Conservation (phyloP, 2,797 vertebrate genomes). For the Champsocephalus esox region DNA sequence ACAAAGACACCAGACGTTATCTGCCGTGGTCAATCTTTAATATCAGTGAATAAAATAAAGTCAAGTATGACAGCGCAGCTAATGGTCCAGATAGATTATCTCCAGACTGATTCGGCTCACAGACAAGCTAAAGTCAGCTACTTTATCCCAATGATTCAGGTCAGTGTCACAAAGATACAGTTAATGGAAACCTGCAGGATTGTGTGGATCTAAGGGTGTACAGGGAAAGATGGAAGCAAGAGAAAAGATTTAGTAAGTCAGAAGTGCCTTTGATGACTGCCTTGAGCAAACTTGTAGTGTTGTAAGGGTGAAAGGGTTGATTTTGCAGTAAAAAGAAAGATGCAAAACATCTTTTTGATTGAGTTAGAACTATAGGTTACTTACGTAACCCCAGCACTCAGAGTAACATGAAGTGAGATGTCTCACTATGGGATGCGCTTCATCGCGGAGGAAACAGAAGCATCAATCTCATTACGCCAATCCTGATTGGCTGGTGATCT, state of each 20-base stretch:
- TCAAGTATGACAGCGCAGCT: slow-evolving; percentile 67
- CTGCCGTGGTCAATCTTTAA: slow-evolving; percentile 60
- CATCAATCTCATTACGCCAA: too few relatives aligned
- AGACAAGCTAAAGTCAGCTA: slow-evolving; percentile 50
- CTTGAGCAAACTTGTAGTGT: slow-evolving; percentile 5
- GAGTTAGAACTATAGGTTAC: neutral
- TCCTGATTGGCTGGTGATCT: too few relatives aligned
- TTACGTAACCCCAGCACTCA: too few relatives aligned
- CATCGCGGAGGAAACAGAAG: too few relatives aligned
- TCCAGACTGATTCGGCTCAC: slow-evolving; percentile 51
- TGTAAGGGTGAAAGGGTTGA: neutral
- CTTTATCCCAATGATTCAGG: slow-evolving; percentile 41
- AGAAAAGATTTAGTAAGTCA: slow-evolving; percentile 39
- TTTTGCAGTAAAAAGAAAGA: neutral
- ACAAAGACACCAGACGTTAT: slow-evolving; percentile 67
- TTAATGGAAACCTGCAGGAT: slow-evolving; percentile 42
- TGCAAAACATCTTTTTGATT: slow-evolving; percentile 3
- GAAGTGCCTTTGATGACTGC: slow-evolving; percentile 4
- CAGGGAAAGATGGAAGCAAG: slow-evolving; percentile 24
- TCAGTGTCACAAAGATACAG: slow-evolving; percentile 51
- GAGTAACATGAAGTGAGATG: too few relatives aligned
- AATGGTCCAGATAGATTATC: slow-evolving; percentile 71
- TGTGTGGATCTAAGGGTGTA: slow-evolving; percentile 40
- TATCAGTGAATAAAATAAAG: slow-evolving; percentile 67
- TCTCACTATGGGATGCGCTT: too few relatives aligned